Evolutionary conservation across 2,113 vertebrate genomes (phyloP), one percentile per base, ranked within the genome.

Genomic region (Dermatemys mawii): DNA sequence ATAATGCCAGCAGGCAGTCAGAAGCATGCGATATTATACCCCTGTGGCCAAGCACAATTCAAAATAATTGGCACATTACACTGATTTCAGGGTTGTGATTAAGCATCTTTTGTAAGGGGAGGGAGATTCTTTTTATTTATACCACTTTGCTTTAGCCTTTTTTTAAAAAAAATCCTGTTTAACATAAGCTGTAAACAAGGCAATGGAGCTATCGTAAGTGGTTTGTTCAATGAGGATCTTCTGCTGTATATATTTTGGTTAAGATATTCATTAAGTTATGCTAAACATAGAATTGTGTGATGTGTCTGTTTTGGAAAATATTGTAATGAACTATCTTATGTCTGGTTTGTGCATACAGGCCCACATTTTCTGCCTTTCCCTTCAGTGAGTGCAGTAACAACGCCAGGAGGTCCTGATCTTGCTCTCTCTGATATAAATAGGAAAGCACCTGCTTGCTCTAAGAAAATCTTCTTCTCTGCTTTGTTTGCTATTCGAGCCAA

Each of bases 41-140:
- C 2, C 6, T 29, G 38, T 54, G 83, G 13, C 79, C 83, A 54
- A 88, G 46, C 29, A 35, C 70, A 87, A n/a, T 83, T 86, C 73
- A 19, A 53, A 55, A 79, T 75, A n/a, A 79, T 32, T 49, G 24
- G 26, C 82, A 75, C 63, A 26, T 86, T 86, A 55, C 32, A 46
- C 53, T 80, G 48, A 17, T 54, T 92, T 94, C 94, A 95, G 80
- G 50, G n/a, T 46, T 93, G 60, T 11, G 85, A 8, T 93, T 76
- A 76, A 81, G 54, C 8, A 46, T 24, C 22, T 78, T 96, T 92
- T 41, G 60, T 17, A 7, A 4, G 93, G 93, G 81, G 73, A 81
- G 6, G 93, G 70, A 78, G 90, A 3, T 88, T 60, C 13, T 1
- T 26, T 88, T 4, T 55, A 27, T 35, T 85, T 89, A 93, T 87